Evolutionary conservation across 2,797 vertebrate genomes (phyloP).

Genomic region (Silurus lanzhouensis): DNA sequence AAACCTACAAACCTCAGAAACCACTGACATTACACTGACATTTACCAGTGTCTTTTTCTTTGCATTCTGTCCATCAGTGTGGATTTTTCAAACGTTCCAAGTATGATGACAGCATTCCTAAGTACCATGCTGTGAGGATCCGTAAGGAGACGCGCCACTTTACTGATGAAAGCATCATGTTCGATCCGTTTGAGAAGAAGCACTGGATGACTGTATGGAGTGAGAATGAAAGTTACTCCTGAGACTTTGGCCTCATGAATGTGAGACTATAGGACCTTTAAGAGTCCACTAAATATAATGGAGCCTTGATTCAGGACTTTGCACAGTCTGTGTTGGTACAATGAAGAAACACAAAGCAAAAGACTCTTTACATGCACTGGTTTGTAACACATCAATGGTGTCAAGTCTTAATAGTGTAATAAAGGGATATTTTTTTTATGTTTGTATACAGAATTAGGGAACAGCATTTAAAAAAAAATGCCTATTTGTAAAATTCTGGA

Average conservation of each 20-base stretch:
- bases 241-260: constrained; percentile 45
- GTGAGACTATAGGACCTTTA: constrained; percentile 18
- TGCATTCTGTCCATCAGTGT: constrained; percentile 73
- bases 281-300: constrained; percentile 19
- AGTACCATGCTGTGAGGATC: constrained; percentile 93
- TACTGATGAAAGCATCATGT: constrained; percentile 75
- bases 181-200: constrained; percentile 82
- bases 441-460: not conserved
- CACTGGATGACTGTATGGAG: constrained; percentile 93
- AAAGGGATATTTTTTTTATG: not conserved
- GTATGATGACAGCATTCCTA: constrained; percentile 88
- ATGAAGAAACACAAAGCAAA: constrained; percentile 1
- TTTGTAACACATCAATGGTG: constrained; percentile 10
- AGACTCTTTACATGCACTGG: constrained; percentile 32
- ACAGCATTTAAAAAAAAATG: constrained; percentile 25
- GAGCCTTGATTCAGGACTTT: constrained; percentile 40
- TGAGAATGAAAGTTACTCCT: constrained; percentile 90
- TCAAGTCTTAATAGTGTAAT: not conserved
- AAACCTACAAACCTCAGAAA: not conserved
- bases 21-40: not conserved
- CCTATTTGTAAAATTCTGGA: constrained; percentile 83
- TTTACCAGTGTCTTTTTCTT: constrained; percentile 5
- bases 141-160: constrained; percentile 83
- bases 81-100: constrained; percentile 95
- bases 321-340: constrained; percentile 7